Base-by-base conservation (phyloP, 2,113 vertebrate genomes). In the Hiodon tergisus region DNA sequence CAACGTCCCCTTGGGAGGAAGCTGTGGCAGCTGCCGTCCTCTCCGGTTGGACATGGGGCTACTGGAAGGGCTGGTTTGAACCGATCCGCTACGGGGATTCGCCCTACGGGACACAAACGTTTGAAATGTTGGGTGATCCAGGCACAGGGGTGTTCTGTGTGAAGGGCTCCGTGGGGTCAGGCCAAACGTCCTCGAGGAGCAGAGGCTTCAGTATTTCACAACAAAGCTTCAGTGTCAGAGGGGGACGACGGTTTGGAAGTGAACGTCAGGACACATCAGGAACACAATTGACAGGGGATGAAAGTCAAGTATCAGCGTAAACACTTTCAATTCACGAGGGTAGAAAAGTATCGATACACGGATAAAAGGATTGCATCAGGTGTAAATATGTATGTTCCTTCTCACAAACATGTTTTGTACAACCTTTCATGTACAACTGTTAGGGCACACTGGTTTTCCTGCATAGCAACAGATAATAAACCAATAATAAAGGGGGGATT, bases 11-110 rank as follows among this genome's bases (percentile, higher is more conserved):
- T 95, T 96, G 9, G 93, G 89, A 0, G 96, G 97, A 69, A 97
- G 87, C 62, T 91, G 84, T 0, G 97, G 97, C 71, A 98, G 87
- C 80, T 97, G 95, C 6, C 97, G 93, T 71, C 91, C 95, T 82
- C 93, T 88, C 65, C 93, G 86, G 77, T 90, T 87, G 78, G 79
- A 89, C 77, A 89, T 81, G 0, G 95, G 94, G 2, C 94, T 94
- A 72, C 92, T 91, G 5, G 90, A 92, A n/a, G 95, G 95, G 83
- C 96, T 98, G 17, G 93, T 93, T 76, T 94, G 91, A 79, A 92
- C 86, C 66, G 94, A 95, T 68, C 94, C 93, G 5, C 90, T 87
- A 51, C 87, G 90, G 79, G 91, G 92, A 85, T 94, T 93, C 74
- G 94, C 92, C 91, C 94, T 95, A 82, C 2, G 51, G 81, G 83